Percentiles rank a stretch among this genome's conserved stretches.
Evolutionary conservation across 1,140 invertebrate genomes (phyloP).

Genomic region (Atta cephalotes): DNA sequence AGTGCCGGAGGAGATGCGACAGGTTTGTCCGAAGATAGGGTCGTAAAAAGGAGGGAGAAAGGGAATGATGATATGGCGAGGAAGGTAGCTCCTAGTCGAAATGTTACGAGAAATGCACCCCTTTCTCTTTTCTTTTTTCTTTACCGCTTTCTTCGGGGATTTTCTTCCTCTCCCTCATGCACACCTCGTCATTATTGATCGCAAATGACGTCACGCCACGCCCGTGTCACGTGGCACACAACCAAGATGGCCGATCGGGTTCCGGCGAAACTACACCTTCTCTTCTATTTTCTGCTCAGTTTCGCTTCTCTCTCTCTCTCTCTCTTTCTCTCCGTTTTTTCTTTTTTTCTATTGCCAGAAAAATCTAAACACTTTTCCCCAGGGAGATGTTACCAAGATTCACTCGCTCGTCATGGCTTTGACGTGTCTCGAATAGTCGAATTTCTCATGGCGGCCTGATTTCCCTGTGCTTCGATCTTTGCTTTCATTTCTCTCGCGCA

Average conservation of each 20-base stretch:
- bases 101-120: slow-evolving; percentile 41
- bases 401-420: slow-evolving; percentile 13
- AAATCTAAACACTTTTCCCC: slow-evolving; percentile 38
- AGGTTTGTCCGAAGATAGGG: slow-evolving; percentile 40
- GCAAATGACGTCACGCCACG: slow-evolving; percentile 85
- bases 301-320: slow-evolving; percentile 12
- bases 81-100: slow-evolving; percentile 7
- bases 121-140: slow-evolving; percentile 49
- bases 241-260: slow-evolving; percentile 82
- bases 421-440: slow-evolving; percentile 12
- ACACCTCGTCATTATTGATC: slow-evolving; percentile 84
- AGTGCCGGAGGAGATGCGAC: slow-evolving; percentile 42
- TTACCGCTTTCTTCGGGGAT: slow-evolving; percentile 26
- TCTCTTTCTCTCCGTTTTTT: not conserved
- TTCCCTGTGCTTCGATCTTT: slow-evolving; percentile 14
- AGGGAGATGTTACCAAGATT: slow-evolving; percentile 7
- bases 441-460: slow-evolving; percentile 19
- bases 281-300: slow-evolving; percentile 46
- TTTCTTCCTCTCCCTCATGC: slow-evolving; percentile 53
- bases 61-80: slow-evolving; percentile 5
- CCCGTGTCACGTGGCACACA: slow-evolving; percentile 84
- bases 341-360: slow-evolving; percentile 39
- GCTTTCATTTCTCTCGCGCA: slow-evolving; percentile 13
- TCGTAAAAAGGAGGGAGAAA: slow-evolving; percentile 13
- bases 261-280: slow-evolving; percentile 60